Base-by-base conservation (phyloP, 1,140 invertebrate species). In the Pseudomyrmex concolor region DNA sequence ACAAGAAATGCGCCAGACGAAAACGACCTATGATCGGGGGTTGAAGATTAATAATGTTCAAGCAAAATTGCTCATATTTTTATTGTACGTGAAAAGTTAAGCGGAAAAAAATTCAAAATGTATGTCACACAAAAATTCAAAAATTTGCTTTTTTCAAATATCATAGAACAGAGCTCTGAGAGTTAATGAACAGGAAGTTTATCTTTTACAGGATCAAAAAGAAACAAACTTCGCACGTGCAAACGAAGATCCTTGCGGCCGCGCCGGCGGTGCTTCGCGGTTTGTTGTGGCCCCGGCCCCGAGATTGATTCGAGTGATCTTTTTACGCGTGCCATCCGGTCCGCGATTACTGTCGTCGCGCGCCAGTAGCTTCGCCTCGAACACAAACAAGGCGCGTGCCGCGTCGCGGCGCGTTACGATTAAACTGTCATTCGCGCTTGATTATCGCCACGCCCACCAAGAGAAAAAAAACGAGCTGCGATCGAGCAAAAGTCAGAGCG, bases 381-480 rank as follows among this genome's bases (percentile, higher is more conserved):
- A 45, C 62, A 22, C 34, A 34, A 34, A 34, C 34, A 34, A 34
- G 60, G 84, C 91, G 89, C 90, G 90, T 91, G 90, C 89, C 89
- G 90, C 90, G 90, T 89, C 89, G 89, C 91, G 91, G 89, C 91
- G 91, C 91, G 90, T 91, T 91, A 90, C 91, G 92, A 93, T 93
- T 90, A 92, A 76, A 91, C 89, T 87, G 90, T 91, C 89, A 90
- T 92, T 91, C 88, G 86, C 91, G 84, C 90, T 89, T 85, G 89
- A 90, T 87, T 90, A 67, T 50, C 50, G 78, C 71, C 22, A 72
- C 81, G 85, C 90, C 89, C 84, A 88, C 25, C 2, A 34, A 59
- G 7, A 22, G 15, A 43, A 8, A 55, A 12, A 63, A 50, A 43
- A 3, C 2, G 59, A 19, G 4, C 19, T 48, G 43, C 15, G 55